Evolutionary conservation across 2,888 invertebrate genomes (phyloP), one percentile per base, ranked within the genome.

Genomic region (Antheraea assamensis): DNA sequence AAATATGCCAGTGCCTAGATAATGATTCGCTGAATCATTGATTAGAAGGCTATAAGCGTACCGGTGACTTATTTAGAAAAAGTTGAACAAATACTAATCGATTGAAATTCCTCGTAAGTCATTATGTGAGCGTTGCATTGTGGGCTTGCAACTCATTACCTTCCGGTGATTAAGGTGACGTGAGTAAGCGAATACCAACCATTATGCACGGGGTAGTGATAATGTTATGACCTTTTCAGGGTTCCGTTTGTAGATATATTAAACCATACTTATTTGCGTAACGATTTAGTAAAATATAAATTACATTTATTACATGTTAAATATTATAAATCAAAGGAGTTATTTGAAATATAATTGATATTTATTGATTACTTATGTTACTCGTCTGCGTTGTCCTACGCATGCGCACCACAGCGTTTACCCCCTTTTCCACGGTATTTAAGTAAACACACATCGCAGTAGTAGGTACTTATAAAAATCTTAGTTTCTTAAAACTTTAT

Each of bases 161-260:
- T 68, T 84, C 79, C 82, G 77, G 80, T 78, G 81, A 82, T 83
- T 84, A 75, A 19, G 21, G 15, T 80, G 74, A 66, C 19, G 35
- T 83, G 82, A 84, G 79, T 84, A 84, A 84, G 78, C 78, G 77
- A 80, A 77, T 79, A 73, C 78, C 75, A 42, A 24, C 71, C 47
- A 80, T 83, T 83, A 81, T 75, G 70, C 71, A 68, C 49, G 47
- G 27, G 55, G 24, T 47, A 30, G 8, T 72, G 64, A 71, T 74
- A 71, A 42, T 42, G 70, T 58, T 58, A 55, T 13, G 68, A 70
- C 66, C 73, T 70, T 70, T 71, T 73, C 61, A 70, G 70, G 42
- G 68, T 58, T 70, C 19, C 15, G 35, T 58, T 70, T 42, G 19
- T 55, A 42, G 42, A 64, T 64, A 27, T 61, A 64, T 27, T 19